These are phyloP conservation scores for Lepidocyrtoides sp. DNA, from an alignment of 2,888 invertebrate species.

Conservation along the genomic window DNA sequence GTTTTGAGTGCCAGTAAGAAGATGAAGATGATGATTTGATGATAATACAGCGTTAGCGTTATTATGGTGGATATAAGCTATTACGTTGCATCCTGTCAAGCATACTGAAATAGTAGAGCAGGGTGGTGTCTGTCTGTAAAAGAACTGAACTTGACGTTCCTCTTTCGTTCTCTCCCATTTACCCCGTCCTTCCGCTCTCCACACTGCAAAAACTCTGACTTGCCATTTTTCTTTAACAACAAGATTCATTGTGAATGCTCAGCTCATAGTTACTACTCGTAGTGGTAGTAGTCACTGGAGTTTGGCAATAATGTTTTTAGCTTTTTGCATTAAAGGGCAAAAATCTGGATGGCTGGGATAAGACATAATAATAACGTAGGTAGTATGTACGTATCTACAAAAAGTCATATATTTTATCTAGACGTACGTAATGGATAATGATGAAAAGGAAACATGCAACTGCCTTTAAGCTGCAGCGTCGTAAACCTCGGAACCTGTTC, in stretches of 20 bases:
- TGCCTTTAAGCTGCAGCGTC: not conserved
- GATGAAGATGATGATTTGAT: not conserved
- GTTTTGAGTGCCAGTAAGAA: constrained; percentile 14
- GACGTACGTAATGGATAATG: constrained; percentile 32
- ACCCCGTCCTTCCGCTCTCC: constrained; percentile 21
- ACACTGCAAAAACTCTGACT: constrained; percentile 43
- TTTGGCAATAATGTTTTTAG: constrained; percentile 22
- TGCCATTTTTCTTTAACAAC: constrained; percentile 44
- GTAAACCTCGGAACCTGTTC: not conserved
- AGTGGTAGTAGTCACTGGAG: no score
- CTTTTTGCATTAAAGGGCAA: constrained; percentile 63
- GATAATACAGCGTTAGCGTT: not conserved
- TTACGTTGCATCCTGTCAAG: not conserved
- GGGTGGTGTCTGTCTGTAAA: not conserved
- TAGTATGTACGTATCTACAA: not conserved
- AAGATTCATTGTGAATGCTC: constrained; percentile 56
- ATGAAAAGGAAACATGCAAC: constrained; percentile 58
- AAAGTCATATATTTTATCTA: not conserved
- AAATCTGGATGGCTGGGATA: constrained; percentile 4
- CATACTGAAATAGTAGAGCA: not conserved
- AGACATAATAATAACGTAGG: not conserved
- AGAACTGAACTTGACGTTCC: constrained; percentile 45
- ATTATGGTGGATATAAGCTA: not conserved
- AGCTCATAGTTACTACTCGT: constrained; percentile 8
- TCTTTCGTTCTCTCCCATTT: constrained; percentile 50